phyloP scores from a whole-genome alignment of 2,797 vertebrate genomes.

The Sphaeramia orbicularis region DNA sequence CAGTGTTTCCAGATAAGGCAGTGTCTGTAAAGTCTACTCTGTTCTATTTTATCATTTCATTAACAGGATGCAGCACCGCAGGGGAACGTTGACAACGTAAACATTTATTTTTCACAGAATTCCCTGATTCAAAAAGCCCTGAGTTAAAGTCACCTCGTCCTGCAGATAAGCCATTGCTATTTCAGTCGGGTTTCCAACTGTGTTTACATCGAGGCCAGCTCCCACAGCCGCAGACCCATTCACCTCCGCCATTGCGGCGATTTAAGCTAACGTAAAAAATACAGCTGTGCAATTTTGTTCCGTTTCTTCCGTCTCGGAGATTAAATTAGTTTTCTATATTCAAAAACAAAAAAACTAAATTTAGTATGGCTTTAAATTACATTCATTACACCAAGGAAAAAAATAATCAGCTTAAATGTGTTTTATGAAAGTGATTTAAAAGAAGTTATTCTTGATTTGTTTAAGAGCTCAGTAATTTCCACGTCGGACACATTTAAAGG shows the following conservation, averaged over 20 bases:
- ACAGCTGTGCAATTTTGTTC: background rate
- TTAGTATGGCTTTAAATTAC: accelerated
- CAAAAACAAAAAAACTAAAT: accelerated
- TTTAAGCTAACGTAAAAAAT: constrained; percentile 10
- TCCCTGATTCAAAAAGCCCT: accelerated
- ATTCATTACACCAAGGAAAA: background rate
- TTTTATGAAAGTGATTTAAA: accelerated
- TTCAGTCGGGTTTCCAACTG: constrained; percentile 52
- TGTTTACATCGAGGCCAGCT: constrained; percentile 60
- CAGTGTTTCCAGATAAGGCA: background rate
- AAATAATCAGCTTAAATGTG: accelerated
- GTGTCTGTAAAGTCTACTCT: too few species aligned
- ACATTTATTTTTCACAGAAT: background rate
- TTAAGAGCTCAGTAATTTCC: too few species aligned
- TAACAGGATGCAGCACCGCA: background rate
- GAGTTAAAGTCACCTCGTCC: constrained; percentile 74
- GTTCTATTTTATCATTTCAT: too few species aligned
- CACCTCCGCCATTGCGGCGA: constrained; percentile 78
- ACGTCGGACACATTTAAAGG: constrained; percentile 23
- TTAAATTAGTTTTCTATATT: background rate
- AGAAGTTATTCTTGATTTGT: background rate
- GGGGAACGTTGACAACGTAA: background rate
- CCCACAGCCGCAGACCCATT: background rate
- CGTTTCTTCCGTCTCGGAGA: background rate
- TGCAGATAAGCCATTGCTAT: constrained; percentile 80